These are phyloP conservation scores for Luperina nickerlii DNA, from an alignment of 2,888 invertebrate species.

Conservation along the genomic window DNA sequence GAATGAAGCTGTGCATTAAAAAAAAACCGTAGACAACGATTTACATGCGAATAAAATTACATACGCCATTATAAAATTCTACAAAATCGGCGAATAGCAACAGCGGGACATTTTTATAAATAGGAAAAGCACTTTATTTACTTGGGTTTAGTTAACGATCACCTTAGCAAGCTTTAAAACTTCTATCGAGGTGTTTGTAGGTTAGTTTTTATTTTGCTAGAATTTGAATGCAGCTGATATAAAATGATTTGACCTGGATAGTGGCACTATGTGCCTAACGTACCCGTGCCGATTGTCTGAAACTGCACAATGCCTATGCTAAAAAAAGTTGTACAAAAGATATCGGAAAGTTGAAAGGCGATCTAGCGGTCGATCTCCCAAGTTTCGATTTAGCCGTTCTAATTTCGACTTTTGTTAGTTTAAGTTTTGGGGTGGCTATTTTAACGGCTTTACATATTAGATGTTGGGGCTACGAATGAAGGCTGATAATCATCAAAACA, in stretches of 20 bases:
- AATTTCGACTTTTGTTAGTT: conserved; percentile 37
- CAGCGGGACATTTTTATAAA: conserved; percentile 64
- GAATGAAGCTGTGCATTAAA: conserved; percentile 84
- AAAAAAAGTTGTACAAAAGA: conserved; percentile 51
- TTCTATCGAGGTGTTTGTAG: conserved; percentile 5
- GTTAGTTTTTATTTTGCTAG: conserved; percentile 15
- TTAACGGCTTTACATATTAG: not conserved
- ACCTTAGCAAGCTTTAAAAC: conserved; percentile 22
- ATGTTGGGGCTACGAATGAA: not conserved
- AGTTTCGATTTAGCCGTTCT: conserved; percentile 48
- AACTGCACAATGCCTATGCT: conserved; percentile 39
- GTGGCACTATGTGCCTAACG: conserved; percentile 35
- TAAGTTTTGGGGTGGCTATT: conserved; percentile 1
- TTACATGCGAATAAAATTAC: conserved; percentile 81
- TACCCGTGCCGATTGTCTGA: conserved; percentile 35
- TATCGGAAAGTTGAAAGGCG: conserved; percentile 45
- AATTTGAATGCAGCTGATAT: conserved; percentile 38
- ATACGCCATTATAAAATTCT: conserved; percentile 71
- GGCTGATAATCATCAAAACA: too few species aligned
- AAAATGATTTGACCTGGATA: conserved; percentile 53
- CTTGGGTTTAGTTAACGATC: conserved; percentile 17
- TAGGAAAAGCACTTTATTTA: conserved; percentile 41
- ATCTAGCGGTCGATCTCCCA: conserved; percentile 55
- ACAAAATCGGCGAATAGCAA: conserved; percentile 66
- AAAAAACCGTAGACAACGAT: conserved; percentile 77